Conservation (phyloP, 2,888 invertebrate species). For the Spilarctia lutea region DNA sequence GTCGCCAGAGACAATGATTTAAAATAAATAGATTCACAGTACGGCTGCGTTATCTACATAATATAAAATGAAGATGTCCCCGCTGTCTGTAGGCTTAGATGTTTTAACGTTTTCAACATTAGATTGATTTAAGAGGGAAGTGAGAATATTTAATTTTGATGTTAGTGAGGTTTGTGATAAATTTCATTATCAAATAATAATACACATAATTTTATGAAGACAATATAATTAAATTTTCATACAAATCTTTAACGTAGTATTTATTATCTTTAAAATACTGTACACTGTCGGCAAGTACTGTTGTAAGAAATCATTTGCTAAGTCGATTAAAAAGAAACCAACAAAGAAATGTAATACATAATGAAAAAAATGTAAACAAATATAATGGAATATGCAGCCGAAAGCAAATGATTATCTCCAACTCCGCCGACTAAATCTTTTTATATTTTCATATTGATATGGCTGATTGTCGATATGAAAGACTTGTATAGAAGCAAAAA, state of each 20-base stretch:
- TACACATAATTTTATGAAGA: conserved; percentile 81
- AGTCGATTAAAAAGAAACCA: conserved; percentile 46
- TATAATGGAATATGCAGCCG: conserved; percentile 46
- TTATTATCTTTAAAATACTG: conserved; percentile 93
- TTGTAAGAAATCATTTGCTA: conserved; percentile 76
- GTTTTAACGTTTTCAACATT: no score
- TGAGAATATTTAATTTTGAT: background rate
- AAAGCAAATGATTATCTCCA: conserved; percentile 74
- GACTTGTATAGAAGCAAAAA: conserved; percentile 75
- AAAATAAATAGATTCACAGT: no score
- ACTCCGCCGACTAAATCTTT: conserved; percentile 74
- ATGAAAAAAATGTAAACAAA: conserved; percentile 55
- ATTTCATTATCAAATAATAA: conserved; percentile 59
- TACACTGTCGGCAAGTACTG: conserved; percentile 86
- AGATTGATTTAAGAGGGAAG: no score
- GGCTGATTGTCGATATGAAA: conserved; percentile 90
- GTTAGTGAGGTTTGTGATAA: conserved; percentile 12
- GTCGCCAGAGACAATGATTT: no score
- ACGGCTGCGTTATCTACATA: no score
- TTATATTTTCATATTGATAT: conserved; percentile 88
- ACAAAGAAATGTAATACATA: conserved; percentile 44
- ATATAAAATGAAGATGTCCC: no score
- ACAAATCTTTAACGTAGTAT: conserved; percentile 93
- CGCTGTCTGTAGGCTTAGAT: no score
- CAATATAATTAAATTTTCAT: conserved; percentile 91